These are phyloP conservation scores for Anneissia japonica DNA, from an alignment of 35 echinoderm and acorn worm species.

Conservation along the genomic window DNA sequence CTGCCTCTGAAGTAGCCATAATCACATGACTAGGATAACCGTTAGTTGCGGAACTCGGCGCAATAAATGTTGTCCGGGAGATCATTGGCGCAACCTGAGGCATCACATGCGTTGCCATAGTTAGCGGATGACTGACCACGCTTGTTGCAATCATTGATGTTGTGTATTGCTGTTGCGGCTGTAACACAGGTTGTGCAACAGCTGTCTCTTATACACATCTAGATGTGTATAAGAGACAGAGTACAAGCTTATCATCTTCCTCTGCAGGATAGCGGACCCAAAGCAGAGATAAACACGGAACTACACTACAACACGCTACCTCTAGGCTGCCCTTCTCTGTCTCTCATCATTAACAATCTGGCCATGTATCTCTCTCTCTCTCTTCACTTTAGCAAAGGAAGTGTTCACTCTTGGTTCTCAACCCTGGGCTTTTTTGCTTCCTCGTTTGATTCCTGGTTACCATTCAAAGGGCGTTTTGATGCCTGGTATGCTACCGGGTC, in stretches of 20 bases:
- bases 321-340: neutral
- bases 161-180: neutral
- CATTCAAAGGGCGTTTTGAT: conserved; percentile 1
- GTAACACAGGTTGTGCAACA: neutral
- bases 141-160: neutral
- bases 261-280: neutral
- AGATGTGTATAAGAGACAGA: too few relatives aligned
- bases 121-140: neutral
- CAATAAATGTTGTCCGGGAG: neutral
- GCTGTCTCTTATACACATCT: too few relatives aligned
- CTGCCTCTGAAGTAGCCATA: neutral
- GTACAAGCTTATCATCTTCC: neutral
- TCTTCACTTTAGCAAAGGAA: neutral
- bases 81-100: neutral
- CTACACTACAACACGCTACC: neutral
- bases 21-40: neutral
- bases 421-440: neutral
- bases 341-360: too few relatives aligned
- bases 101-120: neutral
- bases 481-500: neutral
- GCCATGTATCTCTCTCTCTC: neutral
- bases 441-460: neutral
- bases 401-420: neutral
- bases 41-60: neutral
- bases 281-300: neutral